Percentiles rank a stretch among this genome's conserved stretches.
Conservation (phyloP, 2,113 vertebrate species). For the Gasterosteus nipponicus region DNA sequence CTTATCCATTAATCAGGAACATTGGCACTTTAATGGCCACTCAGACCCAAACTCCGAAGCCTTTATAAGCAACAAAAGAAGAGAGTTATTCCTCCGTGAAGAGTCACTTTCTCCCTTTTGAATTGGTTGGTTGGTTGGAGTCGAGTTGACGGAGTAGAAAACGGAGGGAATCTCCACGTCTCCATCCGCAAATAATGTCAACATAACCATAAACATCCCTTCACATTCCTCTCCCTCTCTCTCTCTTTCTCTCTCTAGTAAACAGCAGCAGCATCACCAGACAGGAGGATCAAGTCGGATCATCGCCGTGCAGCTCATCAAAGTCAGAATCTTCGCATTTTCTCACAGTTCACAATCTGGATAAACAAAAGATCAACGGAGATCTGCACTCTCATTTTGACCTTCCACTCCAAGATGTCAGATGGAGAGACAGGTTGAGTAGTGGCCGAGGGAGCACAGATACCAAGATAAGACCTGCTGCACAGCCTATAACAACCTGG, state of each 20-base stretch:
- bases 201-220: constrained; percentile 61
- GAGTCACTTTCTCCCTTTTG: constrained; percentile 45
- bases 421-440: background rate
- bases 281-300: constrained; percentile 36
- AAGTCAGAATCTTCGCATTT: constrained; percentile 46
- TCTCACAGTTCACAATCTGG: constrained; percentile 36
- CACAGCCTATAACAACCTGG: constrained; percentile 21
- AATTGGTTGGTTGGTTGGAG: background rate
- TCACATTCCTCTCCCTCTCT: constrained; percentile 42
- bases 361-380: constrained; percentile 36
- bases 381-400: constrained; percentile 22
- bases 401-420: constrained; percentile 23
- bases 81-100: constrained; percentile 52
- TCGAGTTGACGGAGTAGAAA: constrained; percentile 42
- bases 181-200: constrained; percentile 70
- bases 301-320: constrained; percentile 28
- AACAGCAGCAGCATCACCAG: constrained; percentile 9
- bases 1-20: constrained; percentile 52
- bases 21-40: constrained; percentile 40
- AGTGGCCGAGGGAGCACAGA: constrained; percentile 22
- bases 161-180: constrained; percentile 39
- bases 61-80: constrained; percentile 48
- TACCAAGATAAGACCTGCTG: constrained; percentile 13
- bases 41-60: constrained; percentile 11
- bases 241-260: background rate